Conservation (phyloP, 1,140 invertebrate species). For the Drosophila bifasciata region DNA sequence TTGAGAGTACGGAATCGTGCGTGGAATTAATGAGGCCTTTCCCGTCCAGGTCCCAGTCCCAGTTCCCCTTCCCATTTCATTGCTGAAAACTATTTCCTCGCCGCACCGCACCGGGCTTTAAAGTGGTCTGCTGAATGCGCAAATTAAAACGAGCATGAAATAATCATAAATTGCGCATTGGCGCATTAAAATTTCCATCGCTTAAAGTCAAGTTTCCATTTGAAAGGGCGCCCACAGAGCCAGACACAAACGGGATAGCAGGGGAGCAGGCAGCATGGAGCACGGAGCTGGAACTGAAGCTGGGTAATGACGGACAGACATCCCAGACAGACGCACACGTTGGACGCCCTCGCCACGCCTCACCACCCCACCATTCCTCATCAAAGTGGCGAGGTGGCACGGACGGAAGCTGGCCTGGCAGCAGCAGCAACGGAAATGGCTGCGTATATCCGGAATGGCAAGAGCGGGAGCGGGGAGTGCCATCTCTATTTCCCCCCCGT, state of each 20-base stretch:
- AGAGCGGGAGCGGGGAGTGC: constrained; percentile 10
- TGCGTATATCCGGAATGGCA: constrained; percentile 60
- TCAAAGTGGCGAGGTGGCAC: constrained; percentile 9
- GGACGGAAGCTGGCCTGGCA: constrained; percentile 48
- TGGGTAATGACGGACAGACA: no score
- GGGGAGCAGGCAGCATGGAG: not conserved
- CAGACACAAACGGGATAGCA: not conserved
- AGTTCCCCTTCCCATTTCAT: constrained; percentile 10
- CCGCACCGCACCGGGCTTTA: constrained; percentile 33
- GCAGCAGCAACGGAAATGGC: constrained; percentile 52
- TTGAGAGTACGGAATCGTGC: constrained; percentile 55
- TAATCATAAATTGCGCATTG: constrained; percentile 78
- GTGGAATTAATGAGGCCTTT: constrained; percentile 69
- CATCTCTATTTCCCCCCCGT: constrained; percentile 28
- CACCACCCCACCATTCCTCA: not conserved
- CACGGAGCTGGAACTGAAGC: constrained; percentile 7
- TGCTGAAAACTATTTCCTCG: constrained; percentile 32
- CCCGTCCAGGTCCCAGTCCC: no score
- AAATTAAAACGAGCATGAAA: constrained; percentile 76
- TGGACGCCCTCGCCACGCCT: constrained; percentile 24
- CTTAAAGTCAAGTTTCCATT: constrained; percentile 60
- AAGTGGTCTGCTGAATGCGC: constrained; percentile 62
- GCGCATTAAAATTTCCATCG: constrained; percentile 69
- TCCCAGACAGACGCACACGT: constrained; percentile 38
- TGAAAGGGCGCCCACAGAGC: constrained; percentile 30